Conservation (phyloP, 2,797 vertebrate species). For the Otolemur crassicaudatus region DNA sequence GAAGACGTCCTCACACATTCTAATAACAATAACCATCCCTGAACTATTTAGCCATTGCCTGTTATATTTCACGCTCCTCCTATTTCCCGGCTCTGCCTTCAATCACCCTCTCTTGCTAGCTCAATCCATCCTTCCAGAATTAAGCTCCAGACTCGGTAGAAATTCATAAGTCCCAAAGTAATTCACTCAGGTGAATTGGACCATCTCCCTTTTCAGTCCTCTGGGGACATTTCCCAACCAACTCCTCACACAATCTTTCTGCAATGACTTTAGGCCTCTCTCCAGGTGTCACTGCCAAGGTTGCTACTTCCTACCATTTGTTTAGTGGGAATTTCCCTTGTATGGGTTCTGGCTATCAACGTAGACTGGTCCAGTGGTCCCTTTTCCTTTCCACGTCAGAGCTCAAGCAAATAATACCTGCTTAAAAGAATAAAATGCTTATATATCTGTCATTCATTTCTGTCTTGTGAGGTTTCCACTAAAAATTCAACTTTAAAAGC, state of each 20-base stretch:
- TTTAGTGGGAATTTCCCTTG: background rate
- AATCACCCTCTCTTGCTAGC: conserved; percentile 51
- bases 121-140: conserved; percentile 57
- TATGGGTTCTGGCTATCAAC: background rate
- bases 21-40: conserved; percentile 76
- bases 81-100: conserved; percentile 58
- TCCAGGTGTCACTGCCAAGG: background rate
- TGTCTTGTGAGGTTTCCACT: background rate
- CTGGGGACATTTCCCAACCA: background rate
- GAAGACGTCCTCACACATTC: conserved; percentile 62
- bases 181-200: conserved; percentile 15
- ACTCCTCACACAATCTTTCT: background rate
- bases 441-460: background rate
- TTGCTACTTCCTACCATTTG: background rate
- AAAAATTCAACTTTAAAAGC: conserved; percentile 40
- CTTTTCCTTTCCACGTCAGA: background rate
- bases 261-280: background rate
- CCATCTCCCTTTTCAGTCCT: background rate
- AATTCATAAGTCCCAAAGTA: conserved; percentile 34
- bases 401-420: background rate
- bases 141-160: conserved; percentile 64
- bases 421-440: background rate
- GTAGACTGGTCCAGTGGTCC: background rate
- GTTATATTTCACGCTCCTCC: conserved; percentile 67
- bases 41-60: conserved; percentile 65